Percentiles rank a stretch among this genome's conserved stretches.
These are phyloP conservation scores for Agapostemon virescens DNA, from an alignment of 2,888 invertebrate species.

Conservation along the genomic window DNA sequence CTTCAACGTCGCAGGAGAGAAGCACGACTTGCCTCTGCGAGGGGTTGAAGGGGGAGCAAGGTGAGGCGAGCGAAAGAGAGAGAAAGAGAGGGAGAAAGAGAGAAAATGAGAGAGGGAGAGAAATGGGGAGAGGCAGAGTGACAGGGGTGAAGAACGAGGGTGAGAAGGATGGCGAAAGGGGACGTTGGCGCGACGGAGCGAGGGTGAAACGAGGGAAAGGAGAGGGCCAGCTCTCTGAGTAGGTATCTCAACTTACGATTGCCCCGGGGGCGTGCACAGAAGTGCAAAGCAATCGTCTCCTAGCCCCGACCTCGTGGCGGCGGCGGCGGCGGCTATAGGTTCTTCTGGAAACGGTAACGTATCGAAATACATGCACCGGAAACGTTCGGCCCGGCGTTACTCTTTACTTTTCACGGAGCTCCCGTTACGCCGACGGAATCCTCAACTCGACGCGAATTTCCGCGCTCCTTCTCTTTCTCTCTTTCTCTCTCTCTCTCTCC, in stretches of 20 bases:
- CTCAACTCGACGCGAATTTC: conserved; percentile 23
- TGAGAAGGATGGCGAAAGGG: background rate
- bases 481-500: background rate
- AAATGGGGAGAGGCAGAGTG: background rate
- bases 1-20: conserved; percentile 61
- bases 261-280: conserved; percentile 70
- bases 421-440: conserved; percentile 40
- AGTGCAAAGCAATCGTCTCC: conserved; percentile 71
- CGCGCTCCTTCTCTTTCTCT: conserved; percentile 20
- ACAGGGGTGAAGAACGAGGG: background rate
- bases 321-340: conserved; percentile 49
- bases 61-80: background rate
- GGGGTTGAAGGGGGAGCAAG: conserved; percentile 28
- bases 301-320: conserved; percentile 56
- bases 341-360: conserved; percentile 66
- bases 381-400: conserved; percentile 33
- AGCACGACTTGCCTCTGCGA: conserved; percentile 39
- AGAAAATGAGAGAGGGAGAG: background rate
- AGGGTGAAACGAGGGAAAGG: conserved; percentile 34
- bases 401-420: conserved; percentile 31
- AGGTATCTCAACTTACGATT: conserved; percentile 71
- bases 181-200: conserved; percentile 18
- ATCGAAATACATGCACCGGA: conserved; percentile 64
- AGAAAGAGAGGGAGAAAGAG: background rate
- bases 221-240: conserved; percentile 55